Base-by-base conservation (phyloP, 2,797 vertebrate species). In the Parauchenoglanis ngamensis region DNA sequence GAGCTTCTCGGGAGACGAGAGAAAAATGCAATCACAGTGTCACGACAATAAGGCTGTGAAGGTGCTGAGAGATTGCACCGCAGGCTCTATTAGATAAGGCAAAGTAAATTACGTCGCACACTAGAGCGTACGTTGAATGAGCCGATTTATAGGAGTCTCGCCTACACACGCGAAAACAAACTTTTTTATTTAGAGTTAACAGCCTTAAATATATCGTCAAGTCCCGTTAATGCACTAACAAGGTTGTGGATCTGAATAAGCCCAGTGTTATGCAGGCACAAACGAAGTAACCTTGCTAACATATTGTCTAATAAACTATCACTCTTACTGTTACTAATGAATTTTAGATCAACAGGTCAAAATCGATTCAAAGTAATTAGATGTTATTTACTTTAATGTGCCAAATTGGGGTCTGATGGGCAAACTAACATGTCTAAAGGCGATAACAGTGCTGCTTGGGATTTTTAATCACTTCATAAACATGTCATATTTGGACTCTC, bases 21-120 rank as follows among this genome's bases (percentile, higher is more conserved):
- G 87, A 88, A 85, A 89, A 89, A 88, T 73, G 78, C 79, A 81
- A 89, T 82, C 73, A 85, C 81, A 31, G 83, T 88, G 88, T 89
- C 82, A 68, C 35, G 79, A 83, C 89, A 89, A 90, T 79, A 56
- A 77, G 57, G 85, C 76, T 67, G 59, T 65, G 75, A 86, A 81
- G 67, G 83, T 79, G 86, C 70, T 72, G 68, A 81, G 72, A 87
- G 87, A 89, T 80, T 65, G 52, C 90, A 82, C 87, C 59, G 67
- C 75, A 44, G 80, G 25, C 73, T 88, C 83, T 68, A 90, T 88
- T 87, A 88, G 88, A 91, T 91, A 82, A 88, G 78, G 86, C 59
- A 87, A 85, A 78, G 65, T 61, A 82, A 80, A 91, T 85, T 81
- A 75, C 46, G 72, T 46, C 65, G 87, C 67, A 77, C 65, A 8